Evolutionary conservation across 2,113 vertebrate species (phyloP).

Genomic region (Neomonachus schauinslandi): DNA sequence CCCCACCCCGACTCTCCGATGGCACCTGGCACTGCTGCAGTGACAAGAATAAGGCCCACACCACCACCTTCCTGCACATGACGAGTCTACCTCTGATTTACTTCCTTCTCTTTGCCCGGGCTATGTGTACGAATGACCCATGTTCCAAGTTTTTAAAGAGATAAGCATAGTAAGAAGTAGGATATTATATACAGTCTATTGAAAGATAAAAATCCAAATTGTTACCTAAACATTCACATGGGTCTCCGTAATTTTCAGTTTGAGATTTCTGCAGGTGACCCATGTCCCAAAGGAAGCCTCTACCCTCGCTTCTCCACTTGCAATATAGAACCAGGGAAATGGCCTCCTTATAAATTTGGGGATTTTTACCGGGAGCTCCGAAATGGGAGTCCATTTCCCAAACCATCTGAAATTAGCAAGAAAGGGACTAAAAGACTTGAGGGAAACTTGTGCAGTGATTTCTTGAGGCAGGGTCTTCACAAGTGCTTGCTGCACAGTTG

Average conservation of each 20-base stretch:
- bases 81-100: not conserved
- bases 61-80: not conserved
- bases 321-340: not conserved
- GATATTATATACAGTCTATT: not conserved
- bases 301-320: not conserved
- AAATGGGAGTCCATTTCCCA: not conserved
- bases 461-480: not conserved
- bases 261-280: not conserved
- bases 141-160: not conserved
- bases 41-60: not conserved
- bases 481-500: not conserved
- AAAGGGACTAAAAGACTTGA: not conserved
- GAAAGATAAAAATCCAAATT: not conserved
- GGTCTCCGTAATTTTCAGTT: not conserved
- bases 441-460: fast-evolving
- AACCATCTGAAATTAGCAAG: not conserved
- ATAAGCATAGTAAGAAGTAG: not conserved
- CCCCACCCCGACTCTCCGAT: fast-evolving
- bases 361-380: not conserved
- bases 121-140: not conserved
- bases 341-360: not conserved
- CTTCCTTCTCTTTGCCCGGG: not conserved
- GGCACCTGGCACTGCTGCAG: fast-evolving
- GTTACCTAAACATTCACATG: not conserved
- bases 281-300: not conserved